Conservation (phyloP, 2,888 invertebrate genomes). For the Clitarchus hookeri region DNA sequence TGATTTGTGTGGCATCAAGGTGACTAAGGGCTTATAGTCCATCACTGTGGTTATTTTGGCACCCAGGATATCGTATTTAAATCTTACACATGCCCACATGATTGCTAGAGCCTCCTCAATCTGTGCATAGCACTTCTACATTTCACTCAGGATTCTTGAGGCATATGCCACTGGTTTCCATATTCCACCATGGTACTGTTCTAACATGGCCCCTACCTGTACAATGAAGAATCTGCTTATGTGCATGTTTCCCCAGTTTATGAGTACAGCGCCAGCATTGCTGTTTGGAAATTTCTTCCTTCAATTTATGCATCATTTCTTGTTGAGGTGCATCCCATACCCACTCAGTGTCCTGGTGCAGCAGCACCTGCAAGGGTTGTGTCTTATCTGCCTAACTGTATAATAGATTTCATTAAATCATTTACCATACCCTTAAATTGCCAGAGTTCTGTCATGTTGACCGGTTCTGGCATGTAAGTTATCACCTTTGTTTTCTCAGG, state of each 20-base stretch:
- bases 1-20: neutral
- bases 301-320: no score
- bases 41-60: neutral
- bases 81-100: neutral
- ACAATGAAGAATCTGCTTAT: neutral
- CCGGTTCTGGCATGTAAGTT: neutral
- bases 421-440: neutral
- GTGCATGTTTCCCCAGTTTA: neutral
- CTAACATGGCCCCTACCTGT: neutral
- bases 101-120: neutral
- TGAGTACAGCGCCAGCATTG: neutral
- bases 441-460: neutral
- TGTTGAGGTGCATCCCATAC: no score
- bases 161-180: neutral
- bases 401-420: neutral
- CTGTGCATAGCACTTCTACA: neutral
- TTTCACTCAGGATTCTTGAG: neutral
- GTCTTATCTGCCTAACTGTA: neutral
- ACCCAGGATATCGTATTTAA: neutral
- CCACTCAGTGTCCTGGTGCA: no score
- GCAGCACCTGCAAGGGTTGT: no score
- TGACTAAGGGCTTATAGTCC: neutral
- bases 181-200: neutral
- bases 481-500: neutral
- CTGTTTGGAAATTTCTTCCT: no score